Conservation (phyloP, 2,797 vertebrate genomes). For the Sebastiscus albofasciatus region DNA sequence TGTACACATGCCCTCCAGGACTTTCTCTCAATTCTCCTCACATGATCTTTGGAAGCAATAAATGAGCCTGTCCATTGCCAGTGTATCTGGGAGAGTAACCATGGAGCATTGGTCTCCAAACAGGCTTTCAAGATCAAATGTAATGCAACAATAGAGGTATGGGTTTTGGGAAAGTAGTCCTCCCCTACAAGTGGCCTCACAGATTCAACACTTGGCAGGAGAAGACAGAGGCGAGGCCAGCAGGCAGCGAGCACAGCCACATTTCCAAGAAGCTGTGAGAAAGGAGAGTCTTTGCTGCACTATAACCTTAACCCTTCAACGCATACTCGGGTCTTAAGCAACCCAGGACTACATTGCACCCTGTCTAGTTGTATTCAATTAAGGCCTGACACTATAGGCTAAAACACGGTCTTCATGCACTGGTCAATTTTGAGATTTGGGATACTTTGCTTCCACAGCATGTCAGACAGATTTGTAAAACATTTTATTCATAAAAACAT, state of each 20-base stretch:
- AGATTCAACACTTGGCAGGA: constrained; percentile 64
- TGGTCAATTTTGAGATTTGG: too few species aligned
- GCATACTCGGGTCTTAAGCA: background rate
- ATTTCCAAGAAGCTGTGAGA: constrained; percentile 19
- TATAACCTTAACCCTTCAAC: background rate
- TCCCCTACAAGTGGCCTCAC: constrained; percentile 57
- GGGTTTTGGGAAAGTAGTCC: constrained; percentile 57
- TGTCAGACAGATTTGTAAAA: too few species aligned
- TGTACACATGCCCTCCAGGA: background rate
- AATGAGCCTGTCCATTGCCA: background rate
- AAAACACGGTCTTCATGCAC: background rate
- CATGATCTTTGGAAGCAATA: constrained; percentile 15
- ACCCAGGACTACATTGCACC: background rate
- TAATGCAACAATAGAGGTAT: constrained; percentile 55
- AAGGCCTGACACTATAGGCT: background rate
- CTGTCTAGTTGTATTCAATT: background rate
- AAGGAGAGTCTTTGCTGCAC: background rate
- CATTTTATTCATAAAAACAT: background rate
- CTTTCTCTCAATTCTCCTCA: background rate
- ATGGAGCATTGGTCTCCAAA: constrained; percentile 31
- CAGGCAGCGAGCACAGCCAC: constrained; percentile 30
- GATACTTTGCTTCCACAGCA: background rate
- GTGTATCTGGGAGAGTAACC: constrained; percentile 48
- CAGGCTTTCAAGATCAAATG: constrained; percentile 50
- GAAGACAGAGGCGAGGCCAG: constrained; percentile 41